A percentile compares a stretch with the other conserved stretches of the same genome.
Evolutionary conservation across 2,888 invertebrate species (phyloP).

Genomic region (Tryphoninae sp.): DNA sequence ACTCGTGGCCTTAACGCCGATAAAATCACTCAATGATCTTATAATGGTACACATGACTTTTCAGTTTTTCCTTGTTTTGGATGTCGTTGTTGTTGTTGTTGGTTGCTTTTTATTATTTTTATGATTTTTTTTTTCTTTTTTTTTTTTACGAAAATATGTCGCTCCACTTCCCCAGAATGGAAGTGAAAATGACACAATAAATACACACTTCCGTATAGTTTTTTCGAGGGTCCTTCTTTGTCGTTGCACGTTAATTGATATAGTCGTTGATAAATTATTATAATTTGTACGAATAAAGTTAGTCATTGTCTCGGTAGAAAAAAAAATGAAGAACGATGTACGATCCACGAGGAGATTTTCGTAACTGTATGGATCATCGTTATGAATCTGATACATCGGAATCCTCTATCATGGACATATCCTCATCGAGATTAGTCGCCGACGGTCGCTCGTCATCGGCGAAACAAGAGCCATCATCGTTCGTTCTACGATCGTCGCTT

Average conservation of each 20-base stretch:
- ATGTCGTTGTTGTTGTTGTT: background rate
- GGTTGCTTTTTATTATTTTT: background rate
- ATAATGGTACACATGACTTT: constrained; percentile 42
- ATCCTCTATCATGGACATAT: constrained; percentile 31
- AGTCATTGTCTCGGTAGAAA: constrained; percentile 22
- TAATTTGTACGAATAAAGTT: constrained; percentile 20
- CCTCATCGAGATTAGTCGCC: constrained; percentile 28
- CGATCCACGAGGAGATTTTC: background rate
- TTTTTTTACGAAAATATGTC: constrained; percentile 51
- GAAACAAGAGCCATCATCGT: constrained; percentile 38
- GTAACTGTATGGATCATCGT: constrained; percentile 11
- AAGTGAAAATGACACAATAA: constrained; percentile 54
- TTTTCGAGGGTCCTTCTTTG: background rate
- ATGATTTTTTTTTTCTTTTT: background rate
- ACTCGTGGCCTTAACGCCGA: constrained; percentile 47
- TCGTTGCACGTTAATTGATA: constrained; percentile 59
- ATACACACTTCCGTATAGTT: constrained; percentile 49
- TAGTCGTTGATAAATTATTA: constrained; percentile 55
- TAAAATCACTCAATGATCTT: constrained; percentile 56
- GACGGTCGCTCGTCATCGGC: constrained; percentile 27
- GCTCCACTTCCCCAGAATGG: constrained; percentile 43
- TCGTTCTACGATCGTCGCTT: constrained; percentile 31
- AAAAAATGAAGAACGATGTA: background rate
- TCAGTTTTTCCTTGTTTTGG: background rate
- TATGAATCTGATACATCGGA: constrained; percentile 54